Base-by-base conservation (phyloP, 2,888 invertebrate genomes). In the Agrypnus murinus region DNA sequence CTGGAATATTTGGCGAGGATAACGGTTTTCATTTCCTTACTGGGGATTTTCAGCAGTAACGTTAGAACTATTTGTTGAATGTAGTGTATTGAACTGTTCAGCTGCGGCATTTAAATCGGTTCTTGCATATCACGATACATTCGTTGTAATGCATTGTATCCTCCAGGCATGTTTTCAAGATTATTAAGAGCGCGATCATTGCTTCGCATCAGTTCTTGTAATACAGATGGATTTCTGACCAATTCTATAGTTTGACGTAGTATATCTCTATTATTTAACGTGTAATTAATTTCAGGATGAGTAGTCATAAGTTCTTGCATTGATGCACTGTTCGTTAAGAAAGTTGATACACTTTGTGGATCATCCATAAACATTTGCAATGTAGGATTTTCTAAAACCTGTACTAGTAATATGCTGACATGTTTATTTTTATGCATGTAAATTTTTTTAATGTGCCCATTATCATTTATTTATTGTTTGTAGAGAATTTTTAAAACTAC, bases 81-180 rank as follows among this genome's bases (percentile, higher is more conserved):
- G 98, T 0, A 98, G 98, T n/a, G n/a, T n/a, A 0, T 92, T 91
- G 86, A 95, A 92, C 74, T 95, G 94, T 79, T 93, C 93, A 75
- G 94, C 93, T n/a, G 98, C 96, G 38, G 97, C 97, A 85, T 95
- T 96, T 98, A 87, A 95, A 99, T 96, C 0, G 99, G 99, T 85
- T 99, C 99, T 84, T 81, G 83, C 34, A 84, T 81, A 73, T 83
- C 83, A 25, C 82, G 76, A 69, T 83, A 84, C 80, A 84, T 82
- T 74, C 98, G 91, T 84, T 98, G 96, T 75, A 99, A 87, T 0
- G 98, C 98, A 85, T 95, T 98, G 84, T 97, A 98, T 7, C 99
- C 98, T 85, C 92, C 92, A n/a, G 95, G 95, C 85, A 95, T 94
- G 77, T 95, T 95, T 76, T 99, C 98, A 74, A 99, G 88, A 87